Conservation (phyloP, 2,113 vertebrate genomes). For the Mirza zaza region DNA sequence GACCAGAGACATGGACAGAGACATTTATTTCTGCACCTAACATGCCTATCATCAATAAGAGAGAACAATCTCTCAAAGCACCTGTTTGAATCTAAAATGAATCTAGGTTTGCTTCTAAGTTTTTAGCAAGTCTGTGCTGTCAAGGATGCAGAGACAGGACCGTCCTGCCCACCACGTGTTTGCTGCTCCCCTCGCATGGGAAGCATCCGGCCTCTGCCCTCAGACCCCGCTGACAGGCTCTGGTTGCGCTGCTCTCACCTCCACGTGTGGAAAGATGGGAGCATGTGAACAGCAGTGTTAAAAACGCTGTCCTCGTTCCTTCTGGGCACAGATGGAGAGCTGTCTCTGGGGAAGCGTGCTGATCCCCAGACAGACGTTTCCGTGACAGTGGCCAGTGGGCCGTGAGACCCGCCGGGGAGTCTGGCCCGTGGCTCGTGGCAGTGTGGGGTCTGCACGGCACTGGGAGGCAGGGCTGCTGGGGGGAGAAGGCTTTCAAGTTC, state of each 20-base stretch:
- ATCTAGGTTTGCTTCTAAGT: not conserved
- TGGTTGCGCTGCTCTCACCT: not conserved
- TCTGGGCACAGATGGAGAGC: fast-evolving
- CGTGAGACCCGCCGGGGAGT: fast-evolving
- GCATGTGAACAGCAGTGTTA: fast-evolving
- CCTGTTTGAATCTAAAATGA: fast-evolving
- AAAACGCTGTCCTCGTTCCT: fast-evolving
- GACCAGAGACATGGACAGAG: not conserved
- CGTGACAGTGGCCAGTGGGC: not conserved
- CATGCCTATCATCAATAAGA: not conserved
- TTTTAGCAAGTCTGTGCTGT: not conserved
- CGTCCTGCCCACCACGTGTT: fast-evolving
- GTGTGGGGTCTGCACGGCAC: fast-evolving
- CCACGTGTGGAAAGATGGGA: fast-evolving
- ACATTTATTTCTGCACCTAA: not conserved
- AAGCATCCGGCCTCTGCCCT: not conserved
- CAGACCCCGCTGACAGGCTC: fast-evolving
- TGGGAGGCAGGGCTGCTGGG: not conserved
- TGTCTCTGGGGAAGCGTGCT: not conserved
- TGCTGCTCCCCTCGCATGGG: fast-evolving
- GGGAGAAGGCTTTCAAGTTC: not conserved
- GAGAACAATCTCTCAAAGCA: not conserved
- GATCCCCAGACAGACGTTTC: not conserved
- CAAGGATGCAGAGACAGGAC: not conserved
- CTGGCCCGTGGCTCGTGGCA: fast-evolving